Base-by-base conservation (phyloP, 2,797 vertebrate genomes). In the Sebastes baramenuke region DNA sequence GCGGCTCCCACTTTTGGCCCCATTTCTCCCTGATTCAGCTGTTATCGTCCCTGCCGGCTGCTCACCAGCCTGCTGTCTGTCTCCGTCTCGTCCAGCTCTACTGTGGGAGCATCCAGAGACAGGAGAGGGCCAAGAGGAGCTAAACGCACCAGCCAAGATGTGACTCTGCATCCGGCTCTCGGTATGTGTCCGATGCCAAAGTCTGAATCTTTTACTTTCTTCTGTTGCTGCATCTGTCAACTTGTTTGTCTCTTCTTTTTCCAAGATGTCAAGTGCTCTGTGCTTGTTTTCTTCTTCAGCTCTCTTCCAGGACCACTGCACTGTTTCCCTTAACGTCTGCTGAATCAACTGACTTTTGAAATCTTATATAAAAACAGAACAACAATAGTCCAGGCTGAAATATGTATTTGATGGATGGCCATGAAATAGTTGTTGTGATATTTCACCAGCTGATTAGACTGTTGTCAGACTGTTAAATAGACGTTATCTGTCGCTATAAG, bases 1-100 rank as follows among this genome's bases (percentile, higher is more conserved):
- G 67, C 36, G 12, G 76, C 76, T 78, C 55, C n/a, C 4, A 18
- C 76, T 82, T 82, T 82, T 87, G 86, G 88, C 79, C 61, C 6
- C 4, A 3, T 77, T 85, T 84, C 82, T 80, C 49, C 81, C 82
- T 87, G 89, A 92, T 87, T 88, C 84, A 89, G 89, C 90, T 84
- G 58, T 79, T 72, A 49, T 67, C 8, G 20, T 68, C 55, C 56
- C 65, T 83, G 42, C 67, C 3, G 4, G 22, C 72, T 27, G 42
- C 52, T 22, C 52, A 22, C 20, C 52, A n/a, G n/a, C 52, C 52
- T 54, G 20, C 75, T 77, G 59, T 77, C 72, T 64, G 34, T 36
- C 25, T 65, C 42, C 27, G 16, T 58, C 8, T 30, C 9, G 3
- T 74, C 73, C 42, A 46, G 42, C 42, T 46, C 42, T 18, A 46